A percentile compares a stretch with the other conserved stretches of the same genome.
Conservation (phyloP, 2,888 invertebrate species). For the Rhagium mordax region DNA sequence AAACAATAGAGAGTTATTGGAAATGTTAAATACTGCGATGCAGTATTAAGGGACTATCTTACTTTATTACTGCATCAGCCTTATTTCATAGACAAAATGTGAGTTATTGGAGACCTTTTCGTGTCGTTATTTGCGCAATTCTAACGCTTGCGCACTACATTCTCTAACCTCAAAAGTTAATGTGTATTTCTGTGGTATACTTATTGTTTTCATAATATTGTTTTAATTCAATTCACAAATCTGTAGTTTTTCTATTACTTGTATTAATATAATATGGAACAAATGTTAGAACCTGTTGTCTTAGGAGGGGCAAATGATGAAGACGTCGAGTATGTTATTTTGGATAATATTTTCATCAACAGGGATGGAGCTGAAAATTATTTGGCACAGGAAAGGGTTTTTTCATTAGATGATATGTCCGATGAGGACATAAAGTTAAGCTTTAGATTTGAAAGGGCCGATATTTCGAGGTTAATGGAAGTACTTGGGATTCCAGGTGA, state of each 20-base stretch:
- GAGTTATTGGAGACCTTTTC: too few species aligned
- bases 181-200: too few species aligned
- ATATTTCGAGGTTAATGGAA: neutral
- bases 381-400: neutral
- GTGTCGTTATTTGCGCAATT: too few species aligned
- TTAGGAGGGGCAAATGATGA: constrained; percentile 14
- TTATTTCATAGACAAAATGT: too few species aligned
- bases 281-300: constrained; percentile 16
- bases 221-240: too few species aligned
- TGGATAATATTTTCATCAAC: constrained; percentile 17
- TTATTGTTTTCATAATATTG: too few species aligned
- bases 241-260: too few species aligned
- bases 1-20: constrained; percentile 16
- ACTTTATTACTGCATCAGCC: too few species aligned
- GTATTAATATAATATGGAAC: neutral
- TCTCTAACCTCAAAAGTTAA: too few species aligned
- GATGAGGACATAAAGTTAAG: constrained; percentile 17
- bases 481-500: constrained; percentile 11
- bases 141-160: too few species aligned
- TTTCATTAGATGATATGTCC: constrained; percentile 5
- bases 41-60: constrained; percentile 1
- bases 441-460: constrained; percentile 24
- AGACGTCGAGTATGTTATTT: constrained; percentile 8
- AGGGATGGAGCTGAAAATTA: neutral
- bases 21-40: constrained; percentile 12